phyloP scores from a whole-genome alignment of 1,140 invertebrate genomes.

The Uloborus diversus region DNA sequence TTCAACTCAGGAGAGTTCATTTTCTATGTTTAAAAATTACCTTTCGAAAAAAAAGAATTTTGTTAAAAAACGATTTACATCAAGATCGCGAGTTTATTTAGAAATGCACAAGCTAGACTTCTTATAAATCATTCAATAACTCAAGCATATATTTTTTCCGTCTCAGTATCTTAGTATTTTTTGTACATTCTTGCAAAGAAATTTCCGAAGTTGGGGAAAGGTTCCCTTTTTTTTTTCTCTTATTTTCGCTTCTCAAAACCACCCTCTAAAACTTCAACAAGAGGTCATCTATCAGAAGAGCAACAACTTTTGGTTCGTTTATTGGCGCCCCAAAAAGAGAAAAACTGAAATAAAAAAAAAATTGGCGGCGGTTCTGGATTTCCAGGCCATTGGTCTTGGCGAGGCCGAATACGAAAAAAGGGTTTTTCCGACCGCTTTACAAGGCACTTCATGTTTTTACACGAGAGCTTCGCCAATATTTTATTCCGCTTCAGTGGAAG shows the following conservation, averaged over 20 bases:
- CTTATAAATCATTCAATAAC: slow-evolving; percentile 50
- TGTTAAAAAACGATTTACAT: too few species aligned
- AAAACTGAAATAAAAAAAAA: too few species aligned
- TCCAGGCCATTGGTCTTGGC: slow-evolving; percentile 40
- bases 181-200: neutral
- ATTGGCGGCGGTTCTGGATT: slow-evolving; percentile 27
- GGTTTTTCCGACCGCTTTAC: slow-evolving; percentile 34
- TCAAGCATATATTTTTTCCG: neutral
- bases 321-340: slow-evolving; percentile 13
- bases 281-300: slow-evolving; percentile 46
- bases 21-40: too few species aligned
- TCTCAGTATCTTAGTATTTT: neutral
- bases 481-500: slow-evolving; percentile 48
- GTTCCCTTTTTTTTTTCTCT: neutral
- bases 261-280: slow-evolving; percentile 23
- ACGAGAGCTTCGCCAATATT: slow-evolving; percentile 48
- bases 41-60: too few species aligned
- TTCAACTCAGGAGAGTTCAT: too few species aligned
- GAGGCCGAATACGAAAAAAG: slow-evolving; percentile 1
- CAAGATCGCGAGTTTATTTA: too few species aligned
- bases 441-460: slow-evolving; percentile 57
- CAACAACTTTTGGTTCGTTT: slow-evolving; percentile 47
- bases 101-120: neutral
- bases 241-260: neutral
- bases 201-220: neutral